phyloP scores from a whole-genome alignment of 2,113 vertebrate genomes.

The Gallinago media region DNA sequence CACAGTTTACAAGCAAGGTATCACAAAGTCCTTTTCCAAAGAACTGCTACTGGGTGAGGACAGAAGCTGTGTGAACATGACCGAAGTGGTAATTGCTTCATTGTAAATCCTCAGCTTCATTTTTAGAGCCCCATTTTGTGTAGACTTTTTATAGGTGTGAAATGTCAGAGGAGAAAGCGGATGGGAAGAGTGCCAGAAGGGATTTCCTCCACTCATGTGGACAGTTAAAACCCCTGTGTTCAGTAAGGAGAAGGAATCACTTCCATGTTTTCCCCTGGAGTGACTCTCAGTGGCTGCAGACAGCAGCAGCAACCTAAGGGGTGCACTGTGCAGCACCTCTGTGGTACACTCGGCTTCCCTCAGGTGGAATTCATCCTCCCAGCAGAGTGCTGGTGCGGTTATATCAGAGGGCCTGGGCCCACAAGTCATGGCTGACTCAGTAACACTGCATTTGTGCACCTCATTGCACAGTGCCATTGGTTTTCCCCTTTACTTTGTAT shows the following conservation, averaged over 20 bases:
- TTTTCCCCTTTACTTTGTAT: rapidly evolving
- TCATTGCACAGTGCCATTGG: not conserved
- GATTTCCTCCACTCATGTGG: not conserved
- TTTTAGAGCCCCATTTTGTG: not conserved
- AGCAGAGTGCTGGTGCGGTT: not conserved
- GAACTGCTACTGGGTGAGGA: not conserved
- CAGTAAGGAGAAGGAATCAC: not conserved
- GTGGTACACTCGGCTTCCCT: not conserved
- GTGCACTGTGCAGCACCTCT: rapidly evolving
- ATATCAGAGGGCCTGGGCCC: not conserved
- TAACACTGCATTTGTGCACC: not conserved
- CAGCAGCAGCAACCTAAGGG: rapidly evolving
- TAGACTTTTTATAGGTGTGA: not conserved
- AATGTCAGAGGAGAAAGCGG: not conserved
- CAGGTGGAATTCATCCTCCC: not conserved
- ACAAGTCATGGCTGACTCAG: not conserved
- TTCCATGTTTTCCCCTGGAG: not conserved
- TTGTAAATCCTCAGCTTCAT: not conserved
- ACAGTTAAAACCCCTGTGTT: not conserved
- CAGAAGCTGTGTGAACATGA: not conserved
- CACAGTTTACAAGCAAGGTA: conserved; percentile 17
- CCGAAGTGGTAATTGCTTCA: not conserved
- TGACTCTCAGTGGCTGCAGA: not conserved
- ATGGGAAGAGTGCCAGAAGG: not conserved
- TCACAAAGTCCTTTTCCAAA: not conserved